Percentiles rank a stretch among this genome's conserved stretches.
These are phyloP conservation scores for Illadopsis cleaveri DNA, from an alignment of 2,113 vertebrate species.

Conservation along the genomic window DNA sequence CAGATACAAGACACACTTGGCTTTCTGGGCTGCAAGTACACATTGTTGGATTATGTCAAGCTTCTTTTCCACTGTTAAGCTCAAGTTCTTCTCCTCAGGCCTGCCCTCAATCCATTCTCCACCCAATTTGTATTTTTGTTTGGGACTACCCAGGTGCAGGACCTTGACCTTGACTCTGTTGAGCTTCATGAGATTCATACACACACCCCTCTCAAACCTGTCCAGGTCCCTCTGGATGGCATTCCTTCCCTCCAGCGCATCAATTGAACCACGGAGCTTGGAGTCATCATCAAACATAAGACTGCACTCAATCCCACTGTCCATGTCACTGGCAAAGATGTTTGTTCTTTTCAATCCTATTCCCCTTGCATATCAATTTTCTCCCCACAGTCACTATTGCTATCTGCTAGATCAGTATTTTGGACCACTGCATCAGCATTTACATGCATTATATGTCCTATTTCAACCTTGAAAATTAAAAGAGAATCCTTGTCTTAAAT, in stretches of 20 bases:
- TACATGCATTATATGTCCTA: neutral
- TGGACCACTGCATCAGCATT: neutral
- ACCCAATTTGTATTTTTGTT: neutral
- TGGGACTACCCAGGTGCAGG: neutral
- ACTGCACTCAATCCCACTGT: neutral
- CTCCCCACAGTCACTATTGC: neutral
- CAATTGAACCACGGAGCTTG: fast-evolving
- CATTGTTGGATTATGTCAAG: neutral
- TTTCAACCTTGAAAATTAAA: neutral
- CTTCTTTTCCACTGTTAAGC: neutral
- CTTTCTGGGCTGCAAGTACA: neutral
- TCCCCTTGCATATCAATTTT: neutral
- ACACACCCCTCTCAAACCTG: fast-evolving
- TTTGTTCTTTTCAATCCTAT: neutral
- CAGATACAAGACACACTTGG: neutral
- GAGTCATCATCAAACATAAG: neutral
- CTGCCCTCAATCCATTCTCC: neutral
- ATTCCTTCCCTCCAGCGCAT: neutral
- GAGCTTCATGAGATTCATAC: neutral
- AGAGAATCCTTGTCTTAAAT: neutral
- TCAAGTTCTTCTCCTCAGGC: neutral
- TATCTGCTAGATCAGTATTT: neutral
- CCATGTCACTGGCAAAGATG: neutral
- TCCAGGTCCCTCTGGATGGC: neutral
- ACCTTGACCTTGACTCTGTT: neutral